Percentiles rank a stretch among this genome's conserved stretches.
phyloP scores from a whole-genome alignment of 1,140 invertebrate genomes.

The Anastrepha obliqua region DNA sequence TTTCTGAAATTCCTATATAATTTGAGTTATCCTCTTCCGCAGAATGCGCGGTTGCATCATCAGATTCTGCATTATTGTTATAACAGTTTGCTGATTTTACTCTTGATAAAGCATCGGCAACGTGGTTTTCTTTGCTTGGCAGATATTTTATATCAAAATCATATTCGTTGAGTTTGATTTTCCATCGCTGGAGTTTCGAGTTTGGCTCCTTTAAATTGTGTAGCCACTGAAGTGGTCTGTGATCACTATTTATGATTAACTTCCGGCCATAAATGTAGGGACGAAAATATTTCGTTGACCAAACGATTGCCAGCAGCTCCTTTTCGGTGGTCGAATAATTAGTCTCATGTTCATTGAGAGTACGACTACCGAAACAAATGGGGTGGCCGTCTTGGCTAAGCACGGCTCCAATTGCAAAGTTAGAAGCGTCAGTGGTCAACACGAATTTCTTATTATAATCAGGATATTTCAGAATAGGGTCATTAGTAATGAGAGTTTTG shows the following conservation, averaged over 20 bases:
- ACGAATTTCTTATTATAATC: neutral
- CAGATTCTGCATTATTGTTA: neutral
- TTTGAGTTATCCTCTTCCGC: neutral
- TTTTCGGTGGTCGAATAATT: constrained; percentile 26
- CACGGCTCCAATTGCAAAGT: neutral
- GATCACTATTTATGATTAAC: neutral
- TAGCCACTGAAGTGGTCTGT: too few relatives aligned
- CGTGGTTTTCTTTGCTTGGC: constrained; percentile 4
- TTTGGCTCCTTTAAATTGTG: too few relatives aligned
- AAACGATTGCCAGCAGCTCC: neutral
- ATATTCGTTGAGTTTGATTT: neutral
- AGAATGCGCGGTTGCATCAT: neutral
- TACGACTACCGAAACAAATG: neutral
- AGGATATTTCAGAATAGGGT: neutral
- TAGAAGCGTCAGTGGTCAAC: neutral
- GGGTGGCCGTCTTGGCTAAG: neutral
- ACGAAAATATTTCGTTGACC: constrained; percentile 11
- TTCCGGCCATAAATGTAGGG: constrained; percentile 11
- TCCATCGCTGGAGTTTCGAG: neutral
- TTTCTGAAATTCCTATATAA: neutral
- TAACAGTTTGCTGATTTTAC: neutral
- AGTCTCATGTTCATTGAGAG: neutral
- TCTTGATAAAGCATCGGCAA: constrained; percentile 26
- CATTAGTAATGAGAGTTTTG: neutral
- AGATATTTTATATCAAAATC: constrained; percentile 13